Evolutionary conservation across 2,797 vertebrate species (phyloP).

Genomic region (Ctenopoma kingsleyae): DNA sequence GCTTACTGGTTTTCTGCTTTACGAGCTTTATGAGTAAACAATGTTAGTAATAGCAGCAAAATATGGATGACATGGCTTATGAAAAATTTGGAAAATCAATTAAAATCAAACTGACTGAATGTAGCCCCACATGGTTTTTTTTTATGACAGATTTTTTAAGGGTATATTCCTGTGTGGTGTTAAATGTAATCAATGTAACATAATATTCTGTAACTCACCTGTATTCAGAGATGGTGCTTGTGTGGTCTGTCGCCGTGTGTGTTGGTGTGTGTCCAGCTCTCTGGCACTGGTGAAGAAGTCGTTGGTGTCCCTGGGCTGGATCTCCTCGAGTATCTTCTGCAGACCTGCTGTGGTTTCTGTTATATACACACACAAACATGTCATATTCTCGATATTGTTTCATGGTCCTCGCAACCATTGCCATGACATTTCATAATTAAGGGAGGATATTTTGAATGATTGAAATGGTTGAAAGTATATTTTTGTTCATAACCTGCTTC

Average conservation of each 20-base stretch:
- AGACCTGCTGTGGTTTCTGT: conserved; percentile 88
- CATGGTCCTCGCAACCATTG: neutral
- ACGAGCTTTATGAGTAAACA: neutral
- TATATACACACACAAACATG: neutral
- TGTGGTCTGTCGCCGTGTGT: conserved; percentile 37
- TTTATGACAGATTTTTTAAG: too few species aligned
- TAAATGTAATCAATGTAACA: neutral
- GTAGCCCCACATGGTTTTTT: too few species aligned
- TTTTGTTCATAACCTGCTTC: too few species aligned
- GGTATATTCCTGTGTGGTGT: neutral
- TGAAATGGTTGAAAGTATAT: too few species aligned
- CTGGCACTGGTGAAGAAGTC: conserved; percentile 92
- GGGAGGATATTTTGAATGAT: too few species aligned
- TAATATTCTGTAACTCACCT: conserved; percentile 44
- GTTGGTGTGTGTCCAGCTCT: conserved; percentile 81
- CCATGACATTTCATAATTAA: neutral
- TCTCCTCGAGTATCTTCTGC: conserved; percentile 92
- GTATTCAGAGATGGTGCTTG: conserved; percentile 28
- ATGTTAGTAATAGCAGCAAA: neutral
- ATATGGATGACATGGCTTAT: too few species aligned
- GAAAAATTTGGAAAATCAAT: neutral
- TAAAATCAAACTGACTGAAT: neutral
- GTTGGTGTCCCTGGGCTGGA: conserved; percentile 94
- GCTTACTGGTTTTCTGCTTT: neutral
- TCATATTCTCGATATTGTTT: neutral